Evolutionary conservation across 2,888 invertebrate genomes (phyloP).

Genomic region (Suillia variegata): DNA sequence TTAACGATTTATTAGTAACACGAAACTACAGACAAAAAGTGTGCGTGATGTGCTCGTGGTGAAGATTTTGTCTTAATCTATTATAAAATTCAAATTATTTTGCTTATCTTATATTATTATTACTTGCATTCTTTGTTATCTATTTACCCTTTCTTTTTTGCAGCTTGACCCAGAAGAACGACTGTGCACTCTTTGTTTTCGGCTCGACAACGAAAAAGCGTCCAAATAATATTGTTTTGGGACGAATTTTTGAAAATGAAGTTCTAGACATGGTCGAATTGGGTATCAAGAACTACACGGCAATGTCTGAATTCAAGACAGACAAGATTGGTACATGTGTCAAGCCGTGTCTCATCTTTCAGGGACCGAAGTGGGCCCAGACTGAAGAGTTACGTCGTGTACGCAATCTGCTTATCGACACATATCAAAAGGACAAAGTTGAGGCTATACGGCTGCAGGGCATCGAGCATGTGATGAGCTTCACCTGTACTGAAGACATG

Average conservation of each 20-base stretch:
- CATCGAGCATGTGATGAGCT: constrained; percentile 89
- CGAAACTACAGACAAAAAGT: no score
- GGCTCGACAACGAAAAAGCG: constrained; percentile 94
- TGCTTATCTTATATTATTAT: neutral
- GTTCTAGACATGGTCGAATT: constrained; percentile 96
- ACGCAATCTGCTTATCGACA: constrained; percentile 88
- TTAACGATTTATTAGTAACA: no score
- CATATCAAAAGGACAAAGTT: constrained; percentile 73
- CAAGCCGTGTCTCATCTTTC: constrained; percentile 91
- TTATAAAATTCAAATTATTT: neutral
- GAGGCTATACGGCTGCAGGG: constrained; percentile 87
- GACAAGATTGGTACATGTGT: constrained; percentile 79
- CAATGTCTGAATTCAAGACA: constrained; percentile 78
- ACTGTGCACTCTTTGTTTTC: constrained; percentile 88
- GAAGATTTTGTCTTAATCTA: no score
- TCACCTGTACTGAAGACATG: constrained; percentile 80
- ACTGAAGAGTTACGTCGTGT: constrained; percentile 80
- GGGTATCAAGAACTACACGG: constrained; percentile 81
- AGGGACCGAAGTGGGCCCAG: constrained; percentile 89
- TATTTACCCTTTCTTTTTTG: no score
- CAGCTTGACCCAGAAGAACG: constrained; percentile 78
- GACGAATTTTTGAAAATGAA: constrained; percentile 86
- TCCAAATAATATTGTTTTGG: constrained; percentile 88
- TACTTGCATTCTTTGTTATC: neutral
- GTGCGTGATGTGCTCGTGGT: no score